These are phyloP conservation scores for Pelecanus crispus DNA, from an alignment of 2,113 vertebrate genomes.

Conservation along the genomic window DNA sequence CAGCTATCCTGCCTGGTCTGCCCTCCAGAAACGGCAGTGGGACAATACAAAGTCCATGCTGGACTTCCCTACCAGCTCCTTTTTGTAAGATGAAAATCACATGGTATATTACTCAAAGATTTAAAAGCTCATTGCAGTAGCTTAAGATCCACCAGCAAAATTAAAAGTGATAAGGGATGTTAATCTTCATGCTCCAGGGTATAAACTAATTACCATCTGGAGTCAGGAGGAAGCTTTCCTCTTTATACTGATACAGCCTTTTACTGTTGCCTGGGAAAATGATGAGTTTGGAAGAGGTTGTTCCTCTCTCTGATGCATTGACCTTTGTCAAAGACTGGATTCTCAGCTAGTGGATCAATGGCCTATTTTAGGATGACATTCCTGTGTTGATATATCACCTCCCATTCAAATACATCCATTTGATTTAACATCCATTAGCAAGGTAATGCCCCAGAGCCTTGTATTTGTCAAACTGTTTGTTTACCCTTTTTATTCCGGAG, in stretches of 20 bases:
- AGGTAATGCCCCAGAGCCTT: conserved; percentile 18
- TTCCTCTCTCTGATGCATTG: conserved; percentile 17
- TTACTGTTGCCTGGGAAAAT: conserved; percentile 47
- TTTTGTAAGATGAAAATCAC: neutral
- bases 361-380: conserved; percentile 32
- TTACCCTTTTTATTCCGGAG: conserved; percentile 35
- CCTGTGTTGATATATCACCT: conserved; percentile 31
- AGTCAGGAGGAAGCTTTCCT: conserved; percentile 40
- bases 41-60: neutral
- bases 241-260: neutral
- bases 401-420: conserved; percentile 31
- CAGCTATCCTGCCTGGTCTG: neutral
- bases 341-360: conserved; percentile 37
- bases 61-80: neutral
- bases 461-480: conserved; percentile 6
- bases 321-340: conserved; percentile 37
- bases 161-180: conserved; percentile 65
- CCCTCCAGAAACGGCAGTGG: neutral
- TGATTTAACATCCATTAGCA: conserved; percentile 30
- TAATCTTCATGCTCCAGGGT: conserved; percentile 65
- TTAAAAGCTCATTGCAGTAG: conserved; percentile 21
- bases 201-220: conserved; percentile 69
- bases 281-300: conserved; percentile 9
- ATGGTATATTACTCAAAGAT: neutral
- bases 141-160: conserved; percentile 61